Conservation (phyloP, 2,797 vertebrate genomes). For the Siniperca obscura region DNA sequence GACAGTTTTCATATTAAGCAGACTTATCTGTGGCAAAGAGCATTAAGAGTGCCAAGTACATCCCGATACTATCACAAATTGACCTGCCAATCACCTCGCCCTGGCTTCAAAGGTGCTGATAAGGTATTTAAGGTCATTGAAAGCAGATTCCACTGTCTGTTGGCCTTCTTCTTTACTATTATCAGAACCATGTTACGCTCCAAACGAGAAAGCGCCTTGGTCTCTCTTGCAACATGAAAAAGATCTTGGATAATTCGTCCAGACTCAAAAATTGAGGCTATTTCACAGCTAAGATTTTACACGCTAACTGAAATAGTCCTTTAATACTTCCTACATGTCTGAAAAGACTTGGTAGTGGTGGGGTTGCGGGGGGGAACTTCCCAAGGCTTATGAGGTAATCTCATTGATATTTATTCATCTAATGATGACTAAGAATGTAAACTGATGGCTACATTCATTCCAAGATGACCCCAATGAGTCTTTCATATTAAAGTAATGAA, state of each 20-base stretch:
- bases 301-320: constrained; percentile 75
- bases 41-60: constrained; percentile 85
- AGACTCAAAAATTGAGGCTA: constrained; percentile 65
- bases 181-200: constrained; percentile 74
- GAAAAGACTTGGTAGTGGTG: constrained; percentile 60
- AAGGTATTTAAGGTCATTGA: constrained; percentile 87
- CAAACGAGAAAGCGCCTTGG: constrained; percentile 58
- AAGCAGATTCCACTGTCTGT: constrained; percentile 77
- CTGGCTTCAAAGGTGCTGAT: constrained; percentile 85
- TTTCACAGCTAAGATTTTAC: constrained; percentile 73
- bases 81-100: constrained; percentile 86
- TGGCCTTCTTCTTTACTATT: constrained; percentile 75
- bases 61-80: constrained; percentile 88
- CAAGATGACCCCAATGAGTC: constrained; percentile 80
- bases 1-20: constrained; percentile 89
- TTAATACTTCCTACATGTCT: constrained; percentile 77
- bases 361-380: constrained; percentile 65
- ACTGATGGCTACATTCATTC: constrained; percentile 78
- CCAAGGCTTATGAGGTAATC: constrained; percentile 83
- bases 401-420: constrained; percentile 87
- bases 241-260: constrained; percentile 77
- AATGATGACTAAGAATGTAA: constrained; percentile 85
- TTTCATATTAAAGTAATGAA: constrained; percentile 82
- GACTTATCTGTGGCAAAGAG: constrained; percentile 87
- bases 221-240: constrained; percentile 74